Base-by-base conservation (phyloP, 2,113 vertebrate species). In the Deroptyus accipitrinus region DNA sequence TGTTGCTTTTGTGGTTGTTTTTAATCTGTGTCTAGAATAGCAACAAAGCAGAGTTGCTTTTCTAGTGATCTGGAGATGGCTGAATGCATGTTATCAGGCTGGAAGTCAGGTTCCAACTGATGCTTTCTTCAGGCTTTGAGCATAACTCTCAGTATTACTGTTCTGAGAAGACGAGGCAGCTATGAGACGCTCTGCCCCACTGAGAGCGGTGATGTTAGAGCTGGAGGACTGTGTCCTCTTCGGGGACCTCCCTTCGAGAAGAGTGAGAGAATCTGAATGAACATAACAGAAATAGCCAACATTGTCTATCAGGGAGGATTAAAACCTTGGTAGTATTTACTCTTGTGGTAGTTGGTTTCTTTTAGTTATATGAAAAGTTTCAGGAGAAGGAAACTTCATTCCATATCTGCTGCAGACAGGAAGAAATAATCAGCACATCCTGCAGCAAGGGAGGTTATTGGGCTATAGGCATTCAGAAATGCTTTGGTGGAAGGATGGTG, bases 181-280 rank as follows among this genome's bases (percentile, higher is more conserved):
- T 19, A 4, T 2, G 33, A 25, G 64, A 17, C 17, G 2, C 35
- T 28, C 27, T 55, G 20, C 39, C 62, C 41, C 42, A 1, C 63
- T 44, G 44, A 33, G 8, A 11, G 33, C 7, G 5, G 42, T 18
- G 64, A 23, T 1, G 7, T n/a, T 25, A 11, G 0, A 41, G 44
- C 51, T 59, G 27, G 28, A 31, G 30, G 55, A 9, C 17, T 59
- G 19, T 17, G 15, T 28, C 28, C 46, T 6, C 7, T 25, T 35
- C 31, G 13, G 66, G 57, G 18, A 44, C 28, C 28, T 76, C 42
- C 1, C 70, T 73, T 61, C 14, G n/a, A 20, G 49, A 51, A 41
- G 17, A 35, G 19, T 3, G 46, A 69, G 54, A 69, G 13, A 46
- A 30, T 46, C 19, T n/a, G 33, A 42, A 66, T 42, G 7, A 46